Conservation (phyloP, 2,888 invertebrate genomes). For the Nephrotoma flavescens region DNA sequence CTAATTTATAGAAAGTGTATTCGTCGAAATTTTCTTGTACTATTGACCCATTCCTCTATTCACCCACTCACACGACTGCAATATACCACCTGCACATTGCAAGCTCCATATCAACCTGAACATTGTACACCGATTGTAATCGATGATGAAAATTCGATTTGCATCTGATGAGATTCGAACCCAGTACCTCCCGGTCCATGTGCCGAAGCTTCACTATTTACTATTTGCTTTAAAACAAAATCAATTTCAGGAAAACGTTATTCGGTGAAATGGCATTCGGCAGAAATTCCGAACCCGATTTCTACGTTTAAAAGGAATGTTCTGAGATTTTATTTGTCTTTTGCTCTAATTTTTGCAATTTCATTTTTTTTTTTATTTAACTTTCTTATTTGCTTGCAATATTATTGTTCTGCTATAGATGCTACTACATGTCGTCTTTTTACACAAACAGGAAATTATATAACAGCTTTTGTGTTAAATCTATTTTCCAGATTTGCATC, state of each 20-base stretch:
- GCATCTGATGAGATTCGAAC: no score
- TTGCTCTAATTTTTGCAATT: neutral
- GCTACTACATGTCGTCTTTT: neutral
- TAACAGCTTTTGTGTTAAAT: neutral
- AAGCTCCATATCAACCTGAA: no score
- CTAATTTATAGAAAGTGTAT: neutral
- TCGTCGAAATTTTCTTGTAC: neutral
- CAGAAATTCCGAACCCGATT: neutral
- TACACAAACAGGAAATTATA: neutral
- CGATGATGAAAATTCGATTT: no score
- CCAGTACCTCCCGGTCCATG: no score
- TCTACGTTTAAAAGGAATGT: neutral
- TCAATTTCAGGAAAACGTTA: neutral
- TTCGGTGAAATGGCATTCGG: neutral
- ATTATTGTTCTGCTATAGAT: neutral
- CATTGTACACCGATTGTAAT: no score
- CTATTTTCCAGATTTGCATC: slow-evolving; percentile 53
- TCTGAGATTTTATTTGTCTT: neutral
- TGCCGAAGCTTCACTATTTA: no score
- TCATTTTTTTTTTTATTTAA: neutral
- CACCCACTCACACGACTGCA: no score
- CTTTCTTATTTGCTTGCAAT: neutral
- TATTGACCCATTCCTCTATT: no score
- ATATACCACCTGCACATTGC: no score
- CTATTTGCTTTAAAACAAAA: no score